Evolutionary conservation across 2,797 vertebrate species (phyloP).

Genomic region (Acrossocheilus wenchowensis): DNA sequence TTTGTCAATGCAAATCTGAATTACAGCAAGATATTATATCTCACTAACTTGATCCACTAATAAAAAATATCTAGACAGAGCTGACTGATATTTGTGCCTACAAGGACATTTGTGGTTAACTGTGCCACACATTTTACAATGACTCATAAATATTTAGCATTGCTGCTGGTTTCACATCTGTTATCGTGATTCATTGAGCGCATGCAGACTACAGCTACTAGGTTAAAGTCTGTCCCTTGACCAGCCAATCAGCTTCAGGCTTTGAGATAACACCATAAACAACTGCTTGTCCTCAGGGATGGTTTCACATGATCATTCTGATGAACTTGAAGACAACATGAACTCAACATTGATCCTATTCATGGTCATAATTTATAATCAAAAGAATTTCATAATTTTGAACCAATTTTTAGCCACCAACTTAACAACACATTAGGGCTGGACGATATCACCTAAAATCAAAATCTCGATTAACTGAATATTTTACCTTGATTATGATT

Average conservation of each 20-base stretch:
- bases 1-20: not conserved
- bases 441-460: not conserved
- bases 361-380: not conserved
- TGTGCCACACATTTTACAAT: not conserved
- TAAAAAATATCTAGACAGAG: not conserved
- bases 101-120: not conserved
- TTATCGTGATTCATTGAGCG: not conserved
- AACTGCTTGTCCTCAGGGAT: not conserved
- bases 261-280: conserved; percentile 8
- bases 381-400: not conserved
- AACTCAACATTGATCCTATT: not conserved
- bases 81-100: not conserved
- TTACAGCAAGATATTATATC: not conserved
- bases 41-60: not conserved
- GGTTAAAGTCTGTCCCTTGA: not conserved
- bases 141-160: conserved; percentile 1
- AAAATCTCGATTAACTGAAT: not conserved
- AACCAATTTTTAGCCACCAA: too few species aligned
- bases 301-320: not conserved
- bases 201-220: not conserved
- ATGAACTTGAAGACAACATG: not conserved
- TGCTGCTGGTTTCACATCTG: not conserved
- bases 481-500: not conserved
- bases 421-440: not conserved
- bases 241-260: not conserved